Evolutionary conservation across 2,797 vertebrate genomes (phyloP).

Genomic region (Gallinago solitaria): DNA sequence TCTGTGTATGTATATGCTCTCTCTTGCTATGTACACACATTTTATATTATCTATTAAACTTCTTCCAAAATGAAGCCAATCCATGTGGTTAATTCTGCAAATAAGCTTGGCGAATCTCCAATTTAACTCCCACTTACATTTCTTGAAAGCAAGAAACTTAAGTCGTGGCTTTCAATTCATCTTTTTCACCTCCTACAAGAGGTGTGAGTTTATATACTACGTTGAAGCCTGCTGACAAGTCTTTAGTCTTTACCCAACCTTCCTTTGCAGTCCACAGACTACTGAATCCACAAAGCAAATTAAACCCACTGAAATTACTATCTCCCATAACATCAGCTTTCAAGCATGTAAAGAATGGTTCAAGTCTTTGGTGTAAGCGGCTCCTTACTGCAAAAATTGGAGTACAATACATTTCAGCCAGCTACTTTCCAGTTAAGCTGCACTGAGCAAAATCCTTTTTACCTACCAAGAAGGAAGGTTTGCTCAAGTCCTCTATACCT

Average conservation of each 20-base stretch:
- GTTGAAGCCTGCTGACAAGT: neutral
- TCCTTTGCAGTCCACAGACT: neutral
- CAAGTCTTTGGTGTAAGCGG: neutral
- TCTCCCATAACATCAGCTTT: neutral
- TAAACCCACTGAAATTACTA: neutral
- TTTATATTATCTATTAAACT: neutral
- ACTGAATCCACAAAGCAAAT: neutral
- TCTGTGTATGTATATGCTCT: neutral
- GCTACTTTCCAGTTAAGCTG: neutral
- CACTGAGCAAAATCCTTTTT: neutral
- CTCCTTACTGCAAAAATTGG: neutral
- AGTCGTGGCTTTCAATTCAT: fast-evolving
- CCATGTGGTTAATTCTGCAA: neutral
- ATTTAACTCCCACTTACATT: neutral
- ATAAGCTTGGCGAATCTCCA: neutral
- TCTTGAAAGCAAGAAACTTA: neutral
- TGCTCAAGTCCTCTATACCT: neutral
- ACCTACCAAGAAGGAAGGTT: neutral
- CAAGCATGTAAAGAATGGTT: neutral
- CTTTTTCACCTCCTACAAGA: neutral
- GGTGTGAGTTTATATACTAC: neutral
- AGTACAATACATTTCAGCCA: neutral
- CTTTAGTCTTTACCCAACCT: neutral
- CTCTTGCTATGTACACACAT: neutral
- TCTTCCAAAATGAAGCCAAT: neutral